Evolutionary conservation across 1,140 invertebrate species (phyloP).

Genomic region (Lordiphosa clarofinis): DNA sequence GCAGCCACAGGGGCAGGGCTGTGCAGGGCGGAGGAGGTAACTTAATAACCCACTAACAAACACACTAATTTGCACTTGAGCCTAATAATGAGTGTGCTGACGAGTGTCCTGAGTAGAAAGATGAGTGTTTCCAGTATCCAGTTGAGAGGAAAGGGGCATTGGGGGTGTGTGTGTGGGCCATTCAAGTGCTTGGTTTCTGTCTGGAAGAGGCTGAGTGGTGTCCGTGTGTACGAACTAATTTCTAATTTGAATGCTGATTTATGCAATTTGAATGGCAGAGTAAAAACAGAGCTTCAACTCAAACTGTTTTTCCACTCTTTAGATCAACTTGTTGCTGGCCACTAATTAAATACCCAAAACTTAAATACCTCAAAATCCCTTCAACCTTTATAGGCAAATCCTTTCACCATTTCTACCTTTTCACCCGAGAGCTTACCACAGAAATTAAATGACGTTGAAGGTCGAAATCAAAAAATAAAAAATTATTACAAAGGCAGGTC

Average conservation of each 20-base stretch:
- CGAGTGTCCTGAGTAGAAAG: slow-evolving; percentile 44
- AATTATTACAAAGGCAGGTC: slow-evolving; percentile 6
- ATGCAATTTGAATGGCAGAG: slow-evolving; percentile 59
- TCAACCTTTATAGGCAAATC: slow-evolving; percentile 13
- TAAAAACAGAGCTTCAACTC: no score
- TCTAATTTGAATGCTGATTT: slow-evolving; percentile 78
- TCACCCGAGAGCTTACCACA: slow-evolving; percentile 35
- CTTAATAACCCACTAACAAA: slow-evolving; percentile 77
- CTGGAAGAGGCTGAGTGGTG: slow-evolving; percentile 12
- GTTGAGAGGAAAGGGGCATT: slow-evolving; percentile 6
- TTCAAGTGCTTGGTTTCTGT: slow-evolving; percentile 45
- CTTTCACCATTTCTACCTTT: slow-evolving; percentile 28
- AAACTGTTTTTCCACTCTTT: not conserved
- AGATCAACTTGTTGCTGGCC: slow-evolving; percentile 35
- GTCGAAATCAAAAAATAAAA: slow-evolving; percentile 63
- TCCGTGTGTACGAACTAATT: slow-evolving; percentile 58
- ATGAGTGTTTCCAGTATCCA: slow-evolving; percentile 4
- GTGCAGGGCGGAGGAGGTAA: slow-evolving; percentile 20
- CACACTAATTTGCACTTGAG: slow-evolving; percentile 78
- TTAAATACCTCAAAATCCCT: slow-evolving; percentile 15
- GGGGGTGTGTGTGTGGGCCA: slow-evolving; percentile 1
- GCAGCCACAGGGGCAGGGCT: slow-evolving; percentile 9
- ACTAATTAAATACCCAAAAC: slow-evolving; percentile 41
- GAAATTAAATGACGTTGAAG: slow-evolving; percentile 72
- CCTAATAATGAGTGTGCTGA: slow-evolving; percentile 76